A percentile compares a stretch with the other conserved stretches of the same genome.
phyloP scores from a whole-genome alignment of 2,888 invertebrate genomes.

The Pseudoips prasinana region DNA sequence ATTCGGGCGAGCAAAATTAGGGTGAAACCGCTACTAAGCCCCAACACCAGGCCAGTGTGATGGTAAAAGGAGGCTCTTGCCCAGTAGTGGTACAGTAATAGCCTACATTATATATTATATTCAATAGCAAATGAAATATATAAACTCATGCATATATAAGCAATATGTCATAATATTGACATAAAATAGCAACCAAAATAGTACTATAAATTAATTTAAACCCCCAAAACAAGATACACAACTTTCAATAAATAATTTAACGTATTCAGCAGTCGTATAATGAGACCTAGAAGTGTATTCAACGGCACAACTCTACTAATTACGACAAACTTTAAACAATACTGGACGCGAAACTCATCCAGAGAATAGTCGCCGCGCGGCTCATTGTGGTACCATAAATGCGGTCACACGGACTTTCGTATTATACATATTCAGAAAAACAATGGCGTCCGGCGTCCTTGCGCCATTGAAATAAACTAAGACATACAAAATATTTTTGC shows the following conservation, averaged over 20 bases:
- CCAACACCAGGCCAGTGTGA: too few species aligned
- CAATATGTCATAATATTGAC: too few species aligned
- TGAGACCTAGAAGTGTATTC: constrained; percentile 74
- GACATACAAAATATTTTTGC: constrained; percentile 68
- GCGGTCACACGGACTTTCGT: constrained; percentile 74
- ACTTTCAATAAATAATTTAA: constrained; percentile 31
- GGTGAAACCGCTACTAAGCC: too few species aligned
- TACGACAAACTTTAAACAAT: constrained; percentile 81
- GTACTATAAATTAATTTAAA: too few species aligned
- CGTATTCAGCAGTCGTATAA: constrained; percentile 54
- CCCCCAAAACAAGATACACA: constrained; percentile 6
- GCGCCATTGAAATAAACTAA: constrained; percentile 69
- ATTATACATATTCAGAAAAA: constrained; percentile 79
- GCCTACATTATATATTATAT: too few species aligned
- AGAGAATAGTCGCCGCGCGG: constrained; percentile 68
- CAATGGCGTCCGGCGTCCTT: constrained; percentile 67
- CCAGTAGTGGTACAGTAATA: too few species aligned
- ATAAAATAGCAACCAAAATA: too few species aligned
- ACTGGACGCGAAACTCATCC: constrained; percentile 79
- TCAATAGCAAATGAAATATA: too few species aligned
- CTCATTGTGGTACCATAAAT: constrained; percentile 74
- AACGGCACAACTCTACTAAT: constrained; percentile 74
- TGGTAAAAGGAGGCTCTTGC: too few species aligned
- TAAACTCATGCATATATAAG: too few species aligned
- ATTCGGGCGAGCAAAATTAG: too few species aligned